Evolutionary conservation across 2,888 invertebrate species (phyloP), one percentile per base, ranked within the genome.

Genomic region (Amiota mariae): DNA sequence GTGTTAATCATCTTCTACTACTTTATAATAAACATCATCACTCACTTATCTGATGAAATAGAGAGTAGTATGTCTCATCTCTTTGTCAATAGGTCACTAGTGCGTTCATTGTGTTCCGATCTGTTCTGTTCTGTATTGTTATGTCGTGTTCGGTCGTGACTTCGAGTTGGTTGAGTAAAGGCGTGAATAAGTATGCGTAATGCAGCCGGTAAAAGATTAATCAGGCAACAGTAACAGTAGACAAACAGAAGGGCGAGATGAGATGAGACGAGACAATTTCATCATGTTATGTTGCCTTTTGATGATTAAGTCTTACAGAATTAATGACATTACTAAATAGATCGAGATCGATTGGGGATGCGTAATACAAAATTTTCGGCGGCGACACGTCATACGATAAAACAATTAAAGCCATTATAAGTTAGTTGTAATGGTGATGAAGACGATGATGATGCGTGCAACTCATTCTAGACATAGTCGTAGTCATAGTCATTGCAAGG

Each of bases 341-440:
- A 59, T 18, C 59, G 18, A n/a, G 15, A 59, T 48, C 66, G 48
- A 48, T 59, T 18, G 24, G 20, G 24, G 20, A 59, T 20, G 47
- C 47, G 47, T 36, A 24, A 63, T 63, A 36, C 24, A 59, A 59
- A 20, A 59, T 59, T 59, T 59, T 18, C 18, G 15, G 15, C 18
- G 36, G 36, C 36, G 36, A 20, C 67, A 68, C 67, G 67, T 68
- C 67, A 68, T 68, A 51, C 48, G 9, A 67, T 10, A 49, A 51
- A 67, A 68, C 67, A 68, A 68, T 68, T 68, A 68, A 68, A 68
- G 13, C 8, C 51, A 67, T 67, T 49, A 49, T 36, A 36, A 36
- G 36, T 36, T 36, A 36, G 36, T 6, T 6, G 6, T 36, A 36
- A 36, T 36, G 36, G 36, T 36, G 36, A 36, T 36, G 36, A 36